Conservation (phyloP, 2,113 vertebrate genomes). For the Apteryx mantelli region DNA sequence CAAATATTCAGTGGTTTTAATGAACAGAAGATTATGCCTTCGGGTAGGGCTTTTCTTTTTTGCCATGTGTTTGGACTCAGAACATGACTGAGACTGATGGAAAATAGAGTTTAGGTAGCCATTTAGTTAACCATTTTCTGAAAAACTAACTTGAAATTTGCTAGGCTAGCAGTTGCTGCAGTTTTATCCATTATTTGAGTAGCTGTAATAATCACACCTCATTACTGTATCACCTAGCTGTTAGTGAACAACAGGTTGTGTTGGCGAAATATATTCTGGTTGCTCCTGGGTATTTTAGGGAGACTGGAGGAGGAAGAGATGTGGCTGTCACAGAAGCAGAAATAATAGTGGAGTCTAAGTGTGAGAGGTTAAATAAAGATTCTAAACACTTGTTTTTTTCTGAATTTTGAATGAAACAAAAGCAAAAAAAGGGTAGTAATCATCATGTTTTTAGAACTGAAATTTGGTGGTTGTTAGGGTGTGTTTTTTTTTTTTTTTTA, state of each 20-base stretch:
- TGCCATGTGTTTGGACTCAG: too few species aligned
- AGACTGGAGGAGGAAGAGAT: background rate
- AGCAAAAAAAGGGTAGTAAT: background rate
- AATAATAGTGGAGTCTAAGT: background rate
- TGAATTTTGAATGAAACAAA: background rate
- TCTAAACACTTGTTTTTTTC: too few species aligned
- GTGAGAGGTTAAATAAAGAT: background rate
- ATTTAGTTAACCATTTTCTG: background rate
- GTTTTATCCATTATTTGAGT: background rate
- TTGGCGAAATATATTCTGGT: fast-evolving
- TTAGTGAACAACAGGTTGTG: background rate
- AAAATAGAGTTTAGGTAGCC: background rate
- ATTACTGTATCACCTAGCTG: fast-evolving
- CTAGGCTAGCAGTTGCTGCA: too few species aligned
- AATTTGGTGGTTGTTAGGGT: background rate
- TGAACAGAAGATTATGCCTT: background rate
- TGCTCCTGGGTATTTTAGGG: background rate
- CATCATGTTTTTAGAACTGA: background rate
- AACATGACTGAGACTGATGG: background rate
- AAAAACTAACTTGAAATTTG: background rate
- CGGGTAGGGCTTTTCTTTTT: background rate
- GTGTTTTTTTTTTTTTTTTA: background rate
- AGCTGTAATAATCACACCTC: too few species aligned
- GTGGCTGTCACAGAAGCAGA: background rate
- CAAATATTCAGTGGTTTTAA: fast-evolving